Evolutionary conservation across 2,797 vertebrate genomes (phyloP).

Genomic region (Adrianichthys oophorus): DNA sequence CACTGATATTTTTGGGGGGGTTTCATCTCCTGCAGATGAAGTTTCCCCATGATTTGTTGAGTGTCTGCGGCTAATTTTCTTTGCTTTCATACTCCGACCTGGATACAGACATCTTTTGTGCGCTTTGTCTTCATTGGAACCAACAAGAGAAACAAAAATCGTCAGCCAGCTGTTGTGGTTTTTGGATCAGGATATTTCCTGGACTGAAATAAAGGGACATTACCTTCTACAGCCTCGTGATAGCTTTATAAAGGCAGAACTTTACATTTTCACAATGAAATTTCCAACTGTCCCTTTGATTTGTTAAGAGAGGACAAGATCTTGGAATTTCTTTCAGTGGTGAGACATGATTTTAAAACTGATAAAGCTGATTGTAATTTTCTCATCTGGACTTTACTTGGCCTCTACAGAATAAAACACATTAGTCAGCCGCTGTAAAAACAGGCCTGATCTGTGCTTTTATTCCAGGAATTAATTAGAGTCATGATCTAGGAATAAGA

Average conservation of each 20-base stretch:
- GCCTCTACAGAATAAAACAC: not conserved
- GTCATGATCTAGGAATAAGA: constrained; percentile 13
- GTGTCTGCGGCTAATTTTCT: constrained; percentile 36
- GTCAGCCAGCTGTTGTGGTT: constrained; percentile 40
- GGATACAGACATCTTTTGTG: constrained; percentile 33
- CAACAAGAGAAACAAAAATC: constrained; percentile 36
- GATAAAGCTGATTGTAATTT: constrained; percentile 38
- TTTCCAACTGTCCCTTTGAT: constrained; percentile 14
- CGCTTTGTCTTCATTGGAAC: constrained; percentile 42
- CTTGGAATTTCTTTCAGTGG: constrained; percentile 17
- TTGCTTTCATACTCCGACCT: constrained; percentile 25
- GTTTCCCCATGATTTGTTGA: constrained; percentile 22
- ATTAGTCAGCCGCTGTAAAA: constrained; percentile 13
- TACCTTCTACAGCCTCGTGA: constrained; percentile 21
- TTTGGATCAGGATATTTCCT: constrained; percentile 53
- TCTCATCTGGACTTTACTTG: constrained; percentile 8
- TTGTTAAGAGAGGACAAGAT: constrained; percentile 9
- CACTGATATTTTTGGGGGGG: constrained; percentile 16
- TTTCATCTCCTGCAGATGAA: constrained; percentile 24
- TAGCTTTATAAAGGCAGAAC: constrained; percentile 2
- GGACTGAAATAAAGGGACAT: constrained; percentile 47
- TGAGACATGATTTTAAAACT: constrained; percentile 39
- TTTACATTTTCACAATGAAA: not conserved
- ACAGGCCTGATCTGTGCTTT: constrained; percentile 5
- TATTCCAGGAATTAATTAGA: constrained; percentile 39